Evolutionary conservation across 1,140 invertebrate genomes (phyloP).

Genomic region (Proctacanthus coquilletti): DNA sequence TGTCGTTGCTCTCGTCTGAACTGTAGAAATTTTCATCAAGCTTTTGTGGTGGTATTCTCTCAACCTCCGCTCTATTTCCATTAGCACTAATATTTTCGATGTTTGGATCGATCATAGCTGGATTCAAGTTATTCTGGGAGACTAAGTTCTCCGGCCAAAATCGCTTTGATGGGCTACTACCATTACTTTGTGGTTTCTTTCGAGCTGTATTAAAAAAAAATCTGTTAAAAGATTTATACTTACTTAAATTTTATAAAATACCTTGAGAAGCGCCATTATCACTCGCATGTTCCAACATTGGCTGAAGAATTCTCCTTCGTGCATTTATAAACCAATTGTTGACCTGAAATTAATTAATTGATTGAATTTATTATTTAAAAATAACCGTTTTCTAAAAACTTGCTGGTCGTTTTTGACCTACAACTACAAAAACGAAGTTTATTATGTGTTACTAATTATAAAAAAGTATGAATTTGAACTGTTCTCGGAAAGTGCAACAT

Average conservation of each 20-base stretch:
- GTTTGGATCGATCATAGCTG: conserved; percentile 4
- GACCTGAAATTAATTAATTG: conserved; percentile 35
- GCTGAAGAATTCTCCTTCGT: conserved; percentile 75
- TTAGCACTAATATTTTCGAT: conserved; percentile 8
- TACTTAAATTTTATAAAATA: too few relatives aligned
- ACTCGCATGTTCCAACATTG: conserved; percentile 56
- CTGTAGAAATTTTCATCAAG: conserved; percentile 4
- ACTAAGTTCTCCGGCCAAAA: conserved; percentile 3
- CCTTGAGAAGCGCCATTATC: conserved; percentile 3
- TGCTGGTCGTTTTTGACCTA: too few relatives aligned
- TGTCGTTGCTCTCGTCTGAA: conserved; percentile 7
- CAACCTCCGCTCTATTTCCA: conserved; percentile 4
- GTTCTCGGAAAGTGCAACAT: too few relatives aligned
- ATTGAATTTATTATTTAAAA: too few relatives aligned
- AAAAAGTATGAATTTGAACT: too few relatives aligned
- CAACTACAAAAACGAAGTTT: too few relatives aligned
- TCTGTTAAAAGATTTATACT: too few relatives aligned
- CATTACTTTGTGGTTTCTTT: conserved; percentile 3
- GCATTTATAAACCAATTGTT: conserved; percentile 94
- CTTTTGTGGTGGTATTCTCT: conserved; percentile 2
- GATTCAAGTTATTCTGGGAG: conserved; percentile 3
- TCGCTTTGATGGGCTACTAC: conserved; percentile 5
- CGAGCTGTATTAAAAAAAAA: conserved; percentile 3
- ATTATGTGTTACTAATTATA: too few relatives aligned
- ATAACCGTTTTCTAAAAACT: too few relatives aligned